These are phyloP conservation scores for Macropis europaea DNA, from an alignment of 2,888 invertebrate species.

Conservation along the genomic window DNA sequence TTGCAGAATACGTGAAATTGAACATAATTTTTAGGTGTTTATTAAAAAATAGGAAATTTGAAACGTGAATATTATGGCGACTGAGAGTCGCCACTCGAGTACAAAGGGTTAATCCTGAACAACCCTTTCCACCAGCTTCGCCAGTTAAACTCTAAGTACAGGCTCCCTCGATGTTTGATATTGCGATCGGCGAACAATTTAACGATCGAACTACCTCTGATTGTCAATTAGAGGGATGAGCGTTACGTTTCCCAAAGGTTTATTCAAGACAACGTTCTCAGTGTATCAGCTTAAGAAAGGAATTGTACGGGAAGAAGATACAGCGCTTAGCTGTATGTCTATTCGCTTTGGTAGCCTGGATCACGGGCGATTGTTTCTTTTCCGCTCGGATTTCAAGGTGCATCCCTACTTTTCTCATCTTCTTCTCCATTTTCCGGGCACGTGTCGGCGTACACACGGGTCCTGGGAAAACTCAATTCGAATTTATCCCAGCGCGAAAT, in stretches of 20 bases:
- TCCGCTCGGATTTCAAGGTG: conserved; percentile 22
- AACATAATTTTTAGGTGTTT: too few relatives aligned
- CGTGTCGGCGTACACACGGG: conserved; percentile 25
- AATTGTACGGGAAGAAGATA: conserved; percentile 7
- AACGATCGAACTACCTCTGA: neutral
- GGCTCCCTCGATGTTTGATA: neutral
- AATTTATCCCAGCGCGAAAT: conserved; percentile 46
- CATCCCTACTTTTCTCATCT: conserved; percentile 1
- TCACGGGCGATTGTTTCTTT: conserved; percentile 12
- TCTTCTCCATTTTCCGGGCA: conserved; percentile 3
- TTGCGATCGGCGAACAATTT: too few relatives aligned
- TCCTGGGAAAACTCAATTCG: conserved; percentile 38
- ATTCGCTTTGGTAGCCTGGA: conserved; percentile 12
- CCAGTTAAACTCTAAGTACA: too few relatives aligned
- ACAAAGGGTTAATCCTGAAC: too few relatives aligned
- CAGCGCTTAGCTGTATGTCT: conserved; percentile 3
- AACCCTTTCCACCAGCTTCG: too few relatives aligned
- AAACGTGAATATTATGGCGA: too few relatives aligned
- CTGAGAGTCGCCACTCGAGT: too few relatives aligned
- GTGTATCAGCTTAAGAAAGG: conserved; percentile 11
- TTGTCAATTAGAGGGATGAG: conserved; percentile 24
- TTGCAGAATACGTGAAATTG: too few relatives aligned
- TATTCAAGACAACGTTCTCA: neutral
- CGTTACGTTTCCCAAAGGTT: neutral
- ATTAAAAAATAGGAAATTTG: too few relatives aligned